These are phyloP conservation scores for Staurois parvus DNA, from an alignment of 2,797 vertebrate genomes.

Conservation along the genomic window DNA sequence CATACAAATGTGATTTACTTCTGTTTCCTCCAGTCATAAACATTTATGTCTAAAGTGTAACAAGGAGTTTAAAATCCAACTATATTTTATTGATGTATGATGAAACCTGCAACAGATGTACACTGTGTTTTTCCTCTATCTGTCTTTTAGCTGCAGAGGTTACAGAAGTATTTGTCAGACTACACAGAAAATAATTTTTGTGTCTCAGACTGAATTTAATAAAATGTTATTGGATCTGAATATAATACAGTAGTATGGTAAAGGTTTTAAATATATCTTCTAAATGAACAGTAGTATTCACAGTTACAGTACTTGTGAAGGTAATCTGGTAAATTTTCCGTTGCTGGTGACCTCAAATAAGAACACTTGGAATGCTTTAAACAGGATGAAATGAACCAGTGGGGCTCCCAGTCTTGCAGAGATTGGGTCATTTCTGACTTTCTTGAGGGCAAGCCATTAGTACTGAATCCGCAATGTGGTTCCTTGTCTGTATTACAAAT, in stretches of 20 bases:
- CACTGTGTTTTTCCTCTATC: constrained; percentile 28
- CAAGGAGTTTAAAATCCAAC: constrained; percentile 45
- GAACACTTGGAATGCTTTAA: too few species aligned
- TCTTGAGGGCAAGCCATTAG: too few species aligned
- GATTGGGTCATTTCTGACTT: too few species aligned
- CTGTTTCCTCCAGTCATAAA: constrained; percentile 64
- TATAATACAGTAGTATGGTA: not conserved
- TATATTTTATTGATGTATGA: constrained; percentile 27
- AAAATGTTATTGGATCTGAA: constrained; percentile 12
- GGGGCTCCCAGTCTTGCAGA: too few species aligned
- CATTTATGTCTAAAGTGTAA: constrained; percentile 53
- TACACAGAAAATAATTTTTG: constrained; percentile 7
- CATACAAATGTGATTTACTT: constrained; percentile 68
- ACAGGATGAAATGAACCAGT: too few species aligned
- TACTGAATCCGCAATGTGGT: too few species aligned
- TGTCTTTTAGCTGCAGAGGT: constrained; percentile 6
- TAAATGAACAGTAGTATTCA: not conserved
- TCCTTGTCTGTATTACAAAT: too few species aligned
- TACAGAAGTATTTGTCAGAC: constrained; percentile 26
- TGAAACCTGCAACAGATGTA: constrained; percentile 34
- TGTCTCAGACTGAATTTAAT: not conserved
- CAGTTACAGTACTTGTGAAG: not conserved
- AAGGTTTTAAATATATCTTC: not conserved
- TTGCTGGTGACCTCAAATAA: too few species aligned
- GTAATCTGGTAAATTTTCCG: too few species aligned